Evolutionary conservation across 2,888 invertebrate species (phyloP).

Genomic region (Eurois occulta): DNA sequence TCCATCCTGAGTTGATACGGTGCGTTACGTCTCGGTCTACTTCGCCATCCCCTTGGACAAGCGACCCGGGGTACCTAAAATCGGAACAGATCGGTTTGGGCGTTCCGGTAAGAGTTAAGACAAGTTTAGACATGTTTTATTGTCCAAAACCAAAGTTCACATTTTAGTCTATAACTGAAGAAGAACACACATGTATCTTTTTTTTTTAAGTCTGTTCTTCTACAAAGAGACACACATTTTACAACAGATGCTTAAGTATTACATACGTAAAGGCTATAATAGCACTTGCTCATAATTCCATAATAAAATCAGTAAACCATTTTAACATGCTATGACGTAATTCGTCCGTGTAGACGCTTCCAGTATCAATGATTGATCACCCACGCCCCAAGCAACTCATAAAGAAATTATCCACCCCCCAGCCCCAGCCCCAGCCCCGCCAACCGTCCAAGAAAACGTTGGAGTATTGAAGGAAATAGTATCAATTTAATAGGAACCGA

Average conservation of each 20-base stretch:
- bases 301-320: conserved; percentile 47
- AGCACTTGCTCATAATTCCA: conserved; percentile 3
- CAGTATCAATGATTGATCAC: conserved; percentile 64
- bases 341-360: conserved; percentile 34
- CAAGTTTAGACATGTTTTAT: too few species aligned
- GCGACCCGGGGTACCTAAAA: too few species aligned
- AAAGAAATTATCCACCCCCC: conserved; percentile 54
- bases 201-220: too few species aligned
- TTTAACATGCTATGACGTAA: conserved; percentile 30
- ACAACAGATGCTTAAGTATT: background rate
- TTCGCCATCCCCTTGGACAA: too few species aligned
- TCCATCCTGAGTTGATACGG: too few species aligned
- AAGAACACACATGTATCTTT: background rate
- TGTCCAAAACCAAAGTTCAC: background rate
- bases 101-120: too few species aligned
- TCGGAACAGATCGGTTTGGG: too few species aligned
- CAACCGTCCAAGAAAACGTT: conserved; percentile 31
- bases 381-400: conserved; percentile 45
- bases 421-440: too few species aligned
- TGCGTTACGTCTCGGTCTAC: too few species aligned
- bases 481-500: conserved; percentile 45
- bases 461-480: conserved; percentile 39
- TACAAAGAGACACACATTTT: background rate
- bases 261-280: background rate
- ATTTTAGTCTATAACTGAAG: background rate